Base-by-base conservation (phyloP, 2,888 invertebrate genomes). In the Blomia tropicalis region DNA sequence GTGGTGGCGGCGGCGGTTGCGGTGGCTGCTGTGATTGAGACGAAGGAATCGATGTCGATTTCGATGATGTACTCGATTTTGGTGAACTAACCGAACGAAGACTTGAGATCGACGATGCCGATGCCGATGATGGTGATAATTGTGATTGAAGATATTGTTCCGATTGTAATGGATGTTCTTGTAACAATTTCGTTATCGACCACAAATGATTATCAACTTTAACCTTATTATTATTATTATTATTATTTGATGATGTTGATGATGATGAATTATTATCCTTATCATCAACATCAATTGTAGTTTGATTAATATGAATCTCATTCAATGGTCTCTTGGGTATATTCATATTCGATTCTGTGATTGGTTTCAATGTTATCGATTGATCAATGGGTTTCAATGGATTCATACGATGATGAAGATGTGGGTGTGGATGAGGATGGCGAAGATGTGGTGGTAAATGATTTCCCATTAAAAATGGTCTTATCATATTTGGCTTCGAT, bases 271-370 rank as follows among this genome's bases (percentile, higher is more conserved):
- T 7, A 11, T 36, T 36, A 7, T 36, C 17, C n/a, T n/a, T n/a
- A n/a, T n/a, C n/a, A n/a, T n/a, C n/a, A n/a, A n/a, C n/a, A 14
- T n/a, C 41, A n/a, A 41, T n/a, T 41, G 41, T 41, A 14, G 22
- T 7, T 27, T 7, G 22, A 36, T 36, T 36, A 11, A 17, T 36
- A 36, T 47, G 22, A 27, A 47, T 47, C 51, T 47, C 51, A n/a
- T 47, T 47, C 11, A 47, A n/a, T 47, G 51, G 51, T 19, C 51
- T 7, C 51, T 47, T 47, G 51, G n/a, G 41, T 14, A n/a, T 17
- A n/a, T 14, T 41, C 41, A n/a, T 41, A 14, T 14, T 17, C 14
- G 41, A 17, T 14, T 17, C 41, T n/a, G 41, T 14, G 14, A 41
- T 41, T 41, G 41, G 14, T n/a, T 17, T n/a, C 41, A 41, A 17